These are phyloP conservation scores for Sus cebifrons DNA, from an alignment of 2,797 vertebrate genomes.

Conservation along the genomic window DNA sequence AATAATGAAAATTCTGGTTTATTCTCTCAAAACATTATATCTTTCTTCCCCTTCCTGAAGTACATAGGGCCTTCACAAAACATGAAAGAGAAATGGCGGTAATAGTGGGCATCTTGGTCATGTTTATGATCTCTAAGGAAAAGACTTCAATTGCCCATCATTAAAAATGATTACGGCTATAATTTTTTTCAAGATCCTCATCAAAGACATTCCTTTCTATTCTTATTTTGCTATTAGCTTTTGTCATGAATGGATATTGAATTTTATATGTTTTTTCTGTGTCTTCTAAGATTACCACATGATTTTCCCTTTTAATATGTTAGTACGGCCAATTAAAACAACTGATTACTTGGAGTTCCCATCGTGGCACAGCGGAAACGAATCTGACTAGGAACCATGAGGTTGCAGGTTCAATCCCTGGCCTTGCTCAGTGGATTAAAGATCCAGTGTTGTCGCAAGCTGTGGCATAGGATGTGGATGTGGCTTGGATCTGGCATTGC, in stretches of 20 bases:
- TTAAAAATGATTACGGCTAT: not conserved
- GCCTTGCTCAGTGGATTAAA: too few relatives aligned
- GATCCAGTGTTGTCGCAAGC: too few relatives aligned
- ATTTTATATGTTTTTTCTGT: constrained; percentile 20
- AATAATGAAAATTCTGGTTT: constrained; percentile 58
- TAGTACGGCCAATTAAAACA: constrained; percentile 25
- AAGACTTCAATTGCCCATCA: not conserved
- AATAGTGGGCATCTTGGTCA: not conserved
- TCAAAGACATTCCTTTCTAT: constrained; percentile 3
- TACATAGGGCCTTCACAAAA: not conserved
- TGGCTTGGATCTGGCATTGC: too few relatives aligned
- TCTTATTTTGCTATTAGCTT: not conserved
- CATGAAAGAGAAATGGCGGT: not conserved
- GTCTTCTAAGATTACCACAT: constrained; percentile 37
- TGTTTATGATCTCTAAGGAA: not conserved
- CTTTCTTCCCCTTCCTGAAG: not conserved
- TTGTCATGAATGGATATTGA: not conserved
- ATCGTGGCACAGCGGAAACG: too few relatives aligned
- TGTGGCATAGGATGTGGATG: too few relatives aligned
- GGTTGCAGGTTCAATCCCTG: too few relatives aligned
- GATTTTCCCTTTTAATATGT: constrained; percentile 23
- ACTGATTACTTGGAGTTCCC: not conserved
- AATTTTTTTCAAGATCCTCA: constrained; percentile 28
- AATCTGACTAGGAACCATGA: too few relatives aligned
- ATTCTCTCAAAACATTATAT: not conserved